A percentile compares a stretch with the other conserved stretches of the same genome.
Evolutionary conservation across 2,113 vertebrate species (phyloP).

Genomic region (Orientallactaga bullata): DNA sequence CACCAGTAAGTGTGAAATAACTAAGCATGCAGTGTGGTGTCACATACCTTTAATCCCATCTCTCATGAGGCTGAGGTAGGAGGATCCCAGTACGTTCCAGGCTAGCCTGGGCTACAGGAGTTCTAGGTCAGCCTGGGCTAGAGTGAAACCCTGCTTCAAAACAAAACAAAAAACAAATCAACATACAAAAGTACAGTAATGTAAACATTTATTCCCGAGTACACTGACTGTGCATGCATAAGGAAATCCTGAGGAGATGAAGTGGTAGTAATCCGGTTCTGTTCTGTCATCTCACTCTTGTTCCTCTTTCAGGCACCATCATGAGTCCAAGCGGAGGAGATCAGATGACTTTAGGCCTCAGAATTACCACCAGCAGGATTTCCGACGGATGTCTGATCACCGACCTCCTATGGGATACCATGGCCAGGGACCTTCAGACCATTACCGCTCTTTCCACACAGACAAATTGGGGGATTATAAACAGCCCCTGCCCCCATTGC

Average conservation of each 20-base stretch:
- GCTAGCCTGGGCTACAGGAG: no score
- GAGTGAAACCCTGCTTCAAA: no score
- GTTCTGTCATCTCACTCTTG: neutral
- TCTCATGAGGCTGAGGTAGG: no score
- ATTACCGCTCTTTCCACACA: slow-evolving; percentile 94
- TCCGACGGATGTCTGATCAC: slow-evolving; percentile 95
- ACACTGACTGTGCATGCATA: neutral
- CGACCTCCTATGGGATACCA: slow-evolving; percentile 90
- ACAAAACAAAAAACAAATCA: no score
- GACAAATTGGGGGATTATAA: slow-evolving; percentile 93
- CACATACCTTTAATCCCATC: no score
- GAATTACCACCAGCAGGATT: slow-evolving; percentile 96
- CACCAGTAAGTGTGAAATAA: neutral
- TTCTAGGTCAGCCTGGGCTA: no score
- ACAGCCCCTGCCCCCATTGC: slow-evolving; percentile 89
- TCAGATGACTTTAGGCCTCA: slow-evolving; percentile 94
- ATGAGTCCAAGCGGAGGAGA: slow-evolving; percentile 94
- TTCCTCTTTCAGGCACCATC: slow-evolving; percentile 90
- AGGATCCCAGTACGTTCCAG: no score
- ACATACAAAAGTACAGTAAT: neutral
- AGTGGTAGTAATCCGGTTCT: neutral
- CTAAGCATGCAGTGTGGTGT: neutral
- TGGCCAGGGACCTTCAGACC: slow-evolving; percentile 92
- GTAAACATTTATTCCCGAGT: neutral
- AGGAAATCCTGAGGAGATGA: neutral